These are phyloP conservation scores for Argyresthia albistria DNA, from an alignment of 2,888 invertebrate species.

Conservation along the genomic window DNA sequence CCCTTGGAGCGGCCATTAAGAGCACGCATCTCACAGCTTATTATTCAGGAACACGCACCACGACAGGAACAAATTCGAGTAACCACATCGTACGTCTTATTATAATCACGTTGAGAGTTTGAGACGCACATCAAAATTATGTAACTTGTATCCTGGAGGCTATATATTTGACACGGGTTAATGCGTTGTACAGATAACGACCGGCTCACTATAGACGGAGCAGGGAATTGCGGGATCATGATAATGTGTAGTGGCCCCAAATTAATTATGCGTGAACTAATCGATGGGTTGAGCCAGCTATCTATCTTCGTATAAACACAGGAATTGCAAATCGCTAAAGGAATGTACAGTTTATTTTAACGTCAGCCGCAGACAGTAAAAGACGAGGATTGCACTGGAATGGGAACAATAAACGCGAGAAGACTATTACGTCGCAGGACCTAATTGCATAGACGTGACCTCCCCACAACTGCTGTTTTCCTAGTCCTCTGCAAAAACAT, in stretches of 20 bases:
- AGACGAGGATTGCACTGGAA: slow-evolving; percentile 10
- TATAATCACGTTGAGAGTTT: background rate
- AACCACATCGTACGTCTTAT: slow-evolving; percentile 22
- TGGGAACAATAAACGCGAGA: slow-evolving; percentile 14
- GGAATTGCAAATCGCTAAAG: background rate
- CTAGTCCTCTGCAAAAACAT: slow-evolving; percentile 1
- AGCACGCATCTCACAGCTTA: slow-evolving; percentile 8
- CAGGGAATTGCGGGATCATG: background rate
- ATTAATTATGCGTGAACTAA: background rate
- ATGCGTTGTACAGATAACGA: background rate
- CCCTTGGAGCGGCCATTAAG: background rate
- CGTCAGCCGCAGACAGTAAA: background rate
- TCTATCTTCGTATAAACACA: background rate
- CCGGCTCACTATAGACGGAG: background rate
- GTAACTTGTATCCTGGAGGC: background rate
- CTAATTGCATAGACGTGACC: slow-evolving; percentile 17
- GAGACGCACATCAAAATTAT: background rate
- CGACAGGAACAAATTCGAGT: slow-evolving; percentile 11
- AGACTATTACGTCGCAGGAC: slow-evolving; percentile 12
- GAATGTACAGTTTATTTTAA: background rate
- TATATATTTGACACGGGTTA: background rate
- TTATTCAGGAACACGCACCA: slow-evolving; percentile 16
- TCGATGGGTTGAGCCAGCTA: background rate
- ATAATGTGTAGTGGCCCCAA: background rate
- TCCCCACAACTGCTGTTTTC: slow-evolving; percentile 8